Evolutionary conservation across 2,797 vertebrate species (phyloP).

Genomic region (Okamejei kenojei): DNA sequence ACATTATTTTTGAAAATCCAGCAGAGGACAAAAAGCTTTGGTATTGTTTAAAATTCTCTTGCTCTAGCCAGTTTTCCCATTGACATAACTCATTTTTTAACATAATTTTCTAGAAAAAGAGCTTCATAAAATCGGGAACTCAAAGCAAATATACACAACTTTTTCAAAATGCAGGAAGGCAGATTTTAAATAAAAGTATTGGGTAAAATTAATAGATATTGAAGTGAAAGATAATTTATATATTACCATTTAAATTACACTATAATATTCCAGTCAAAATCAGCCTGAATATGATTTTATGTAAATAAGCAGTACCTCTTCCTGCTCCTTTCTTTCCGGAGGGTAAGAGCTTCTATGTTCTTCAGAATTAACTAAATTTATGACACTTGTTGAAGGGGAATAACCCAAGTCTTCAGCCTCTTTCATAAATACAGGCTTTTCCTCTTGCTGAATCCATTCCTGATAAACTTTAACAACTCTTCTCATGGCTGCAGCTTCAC

Average conservation of each 20-base stretch:
- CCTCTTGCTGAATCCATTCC: slow-evolving; percentile 95
- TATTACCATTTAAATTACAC: not conserved
- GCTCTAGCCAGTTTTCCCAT: too few species aligned
- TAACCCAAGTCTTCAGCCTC: slow-evolving; percentile 74
- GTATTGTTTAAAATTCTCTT: too few species aligned
- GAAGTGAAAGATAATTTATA: not conserved
- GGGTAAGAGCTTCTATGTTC: slow-evolving; percentile 43
- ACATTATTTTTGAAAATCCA: too few species aligned
- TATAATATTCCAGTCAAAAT: not conserved
- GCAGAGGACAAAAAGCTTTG: too few species aligned
- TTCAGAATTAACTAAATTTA: slow-evolving; percentile 51
- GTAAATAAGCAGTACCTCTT: slow-evolving; percentile 64
- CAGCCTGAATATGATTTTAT: slow-evolving; percentile 1
- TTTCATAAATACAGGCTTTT: slow-evolving; percentile 94
- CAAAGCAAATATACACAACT: not conserved
- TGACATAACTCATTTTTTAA: too few species aligned
- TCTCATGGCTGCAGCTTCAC: slow-evolving; percentile 93
- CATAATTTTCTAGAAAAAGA: too few species aligned
- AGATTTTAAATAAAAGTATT: not conserved
- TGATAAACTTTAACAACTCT: slow-evolving; percentile 96
- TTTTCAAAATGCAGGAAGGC: not conserved
- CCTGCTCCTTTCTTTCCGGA: slow-evolving; percentile 62
- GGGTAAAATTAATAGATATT: slow-evolving; percentile 27
- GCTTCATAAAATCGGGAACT: too few species aligned
- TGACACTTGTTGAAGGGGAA: slow-evolving; percentile 48